Base-by-base conservation (phyloP, 1,140 invertebrate genomes). In the Leptinotarsa undecemlineata region DNA sequence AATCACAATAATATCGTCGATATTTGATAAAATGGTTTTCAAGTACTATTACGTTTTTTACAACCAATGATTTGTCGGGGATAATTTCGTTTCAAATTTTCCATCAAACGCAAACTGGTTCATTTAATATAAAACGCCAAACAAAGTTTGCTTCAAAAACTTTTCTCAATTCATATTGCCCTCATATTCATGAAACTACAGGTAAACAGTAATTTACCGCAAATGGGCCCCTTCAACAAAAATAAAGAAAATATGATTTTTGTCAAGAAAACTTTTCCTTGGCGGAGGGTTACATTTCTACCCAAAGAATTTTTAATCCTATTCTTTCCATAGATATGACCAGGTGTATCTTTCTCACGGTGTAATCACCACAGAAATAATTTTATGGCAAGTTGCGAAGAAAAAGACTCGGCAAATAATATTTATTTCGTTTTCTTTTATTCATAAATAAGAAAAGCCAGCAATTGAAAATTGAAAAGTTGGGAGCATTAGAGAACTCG, bases 351-450 rank as follows among this genome's bases (percentile, higher is more conserved):
- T 47, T 69, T 69, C 68, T 51, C 68, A 69, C 68, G 20, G 33
- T 17, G 48, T 69, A 69, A 69, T 69, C 20, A 69, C 68, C 48
- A 69, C 11, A 69, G 68, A 57, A 64, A 69, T 69, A 69, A 69
- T 69, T 69, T 42, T 69, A n/a, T 48, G 48, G n/a, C 47, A 69
- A 47, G 68, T 48, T 69, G 51, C 42, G 26, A 20, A 69, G 68
- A 69, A 69, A 69, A 69, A 67, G 64, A 67, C 64, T 42, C 26
- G n/a, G 68, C 26, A 69, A 69, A 69, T 2, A 19, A 48, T 48
- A 48, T 69, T 69, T 14, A 48, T 69, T 69, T 69, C 23, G n/a
- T 69, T 69, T 69, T 48, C 20, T 64, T 64, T 57, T 14, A 57
- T 4, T 57, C 51, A 15, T 15, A 15, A 57, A 57, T 17, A 17